Base-by-base conservation (phyloP, 2,888 invertebrate genomes). In the Ectropis crepuscularia region DNA sequence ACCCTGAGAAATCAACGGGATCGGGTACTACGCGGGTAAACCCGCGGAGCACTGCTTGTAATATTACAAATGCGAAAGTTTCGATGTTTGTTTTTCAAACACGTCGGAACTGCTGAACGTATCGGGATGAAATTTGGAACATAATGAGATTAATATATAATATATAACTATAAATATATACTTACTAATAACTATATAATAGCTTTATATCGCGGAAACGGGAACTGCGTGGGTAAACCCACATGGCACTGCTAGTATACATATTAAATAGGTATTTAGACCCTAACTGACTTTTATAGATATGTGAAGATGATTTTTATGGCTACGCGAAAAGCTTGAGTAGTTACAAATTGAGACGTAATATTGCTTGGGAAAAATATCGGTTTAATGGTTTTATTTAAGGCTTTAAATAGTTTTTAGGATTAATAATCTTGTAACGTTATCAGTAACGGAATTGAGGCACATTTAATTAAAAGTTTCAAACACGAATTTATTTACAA, bases 221-320 rank as follows among this genome's bases (percentile, higher is more conserved):
- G 5, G 45, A n/a, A 45, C n/a, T n/a, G 6, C n/a, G 16, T 28
- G 16, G 16, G 16, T 28, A 28, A 28, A 28, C 1, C 16, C 16
- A 28, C 16, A 28, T 2, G 0, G 16, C 1, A 28, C 4, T 16
- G 5, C 42, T 62, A 62, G 47, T 55, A 47, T 43, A 58, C 50
- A 58, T 54, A 46, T n/a, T 59, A 59, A 63, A 63, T 55, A 59
- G 54, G 53, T 57, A 63, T 63, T 63, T 48, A 49, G 49, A 58
- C 36, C 46, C 62, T 12, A 37, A 42, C 51, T 10, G 51, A 37
- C 39, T 47, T 57, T 53, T 63, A 63, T 49, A 57, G 28, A 6
- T 55, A 45, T 58, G 57, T 63, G 63, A 58, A 63, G 53, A 63
- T 10, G 53, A 50, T 43, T 58, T 63, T 59, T 63, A 63, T 63